Percentiles rank a stretch among this genome's conserved stretches.
Conservation (phyloP, 2,888 invertebrate genomes). For the Ariolimax columbianus region DNA sequence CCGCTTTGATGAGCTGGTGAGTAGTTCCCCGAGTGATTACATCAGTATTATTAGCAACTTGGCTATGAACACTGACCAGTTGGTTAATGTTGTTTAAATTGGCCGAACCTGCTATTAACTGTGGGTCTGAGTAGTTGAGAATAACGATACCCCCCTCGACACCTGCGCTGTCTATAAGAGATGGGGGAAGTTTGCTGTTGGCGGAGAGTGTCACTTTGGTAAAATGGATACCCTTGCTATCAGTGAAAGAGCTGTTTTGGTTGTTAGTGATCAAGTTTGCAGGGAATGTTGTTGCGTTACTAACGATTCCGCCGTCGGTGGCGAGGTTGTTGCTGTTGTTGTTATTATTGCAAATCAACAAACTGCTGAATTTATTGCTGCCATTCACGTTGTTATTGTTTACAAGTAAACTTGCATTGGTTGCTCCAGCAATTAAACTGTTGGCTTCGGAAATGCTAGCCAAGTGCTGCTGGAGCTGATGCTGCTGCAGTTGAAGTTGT, state of each 20-base stretch:
- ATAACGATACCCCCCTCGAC: constrained; percentile 34
- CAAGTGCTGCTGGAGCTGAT: constrained; percentile 13
- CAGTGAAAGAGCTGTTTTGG: constrained; percentile 11
- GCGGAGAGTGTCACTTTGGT: constrained; percentile 14
- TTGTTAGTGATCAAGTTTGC: constrained; percentile 2
- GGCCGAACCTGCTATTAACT: neutral
- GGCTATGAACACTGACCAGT: constrained; percentile 31
- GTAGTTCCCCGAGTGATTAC: neutral
- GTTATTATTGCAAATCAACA: neutral
- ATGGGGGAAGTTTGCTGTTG: constrained; percentile 15
- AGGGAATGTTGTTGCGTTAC: constrained; percentile 14
- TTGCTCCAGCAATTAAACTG: constrained; percentile 34
- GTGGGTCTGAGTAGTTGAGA: constrained; percentile 39
- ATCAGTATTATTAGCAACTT: neutral
- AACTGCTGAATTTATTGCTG: constrained; percentile 45
- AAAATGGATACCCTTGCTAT: constrained; percentile 26
- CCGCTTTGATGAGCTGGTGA: constrained; percentile 2
- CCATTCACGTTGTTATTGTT: constrained; percentile 41
- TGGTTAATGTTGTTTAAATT: constrained; percentile 39
- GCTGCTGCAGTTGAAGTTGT: constrained; percentile 27
- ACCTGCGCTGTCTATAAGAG: constrained; percentile 6
- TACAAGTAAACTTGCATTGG: neutral
- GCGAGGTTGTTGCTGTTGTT: constrained; percentile 31
- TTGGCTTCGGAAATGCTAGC: constrained; percentile 4
- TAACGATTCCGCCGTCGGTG: constrained; percentile 19